A percentile compares a stretch with the other conserved stretches of the same genome.
These are phyloP conservation scores for Pleuronectes platessa DNA, from an alignment of 2,113 vertebrate genomes.

Conservation along the genomic window DNA sequence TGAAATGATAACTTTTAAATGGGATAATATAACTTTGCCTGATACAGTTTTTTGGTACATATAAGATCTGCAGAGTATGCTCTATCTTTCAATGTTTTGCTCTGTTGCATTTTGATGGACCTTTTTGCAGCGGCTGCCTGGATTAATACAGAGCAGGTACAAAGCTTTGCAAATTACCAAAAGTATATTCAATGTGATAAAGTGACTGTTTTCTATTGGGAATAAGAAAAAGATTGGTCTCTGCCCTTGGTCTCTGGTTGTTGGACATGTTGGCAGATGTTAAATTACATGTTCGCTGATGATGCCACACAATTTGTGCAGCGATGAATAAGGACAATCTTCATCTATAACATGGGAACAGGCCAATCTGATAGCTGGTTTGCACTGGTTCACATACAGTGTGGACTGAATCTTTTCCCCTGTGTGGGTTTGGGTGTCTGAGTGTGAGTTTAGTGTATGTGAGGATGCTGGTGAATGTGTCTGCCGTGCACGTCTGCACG, in stretches of 20 bases:
- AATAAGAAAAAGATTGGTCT: neutral
- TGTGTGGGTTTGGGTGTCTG: neutral
- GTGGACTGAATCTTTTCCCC: neutral
- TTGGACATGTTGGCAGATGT: too few relatives aligned
- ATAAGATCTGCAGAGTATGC: neutral
- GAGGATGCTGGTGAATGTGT: neutral
- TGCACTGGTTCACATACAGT: neutral
- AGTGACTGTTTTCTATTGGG: neutral
- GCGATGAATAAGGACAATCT: too few relatives aligned
- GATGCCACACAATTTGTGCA: too few relatives aligned
- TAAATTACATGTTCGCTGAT: too few relatives aligned
- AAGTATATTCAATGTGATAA: neutral
- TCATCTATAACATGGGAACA: too few relatives aligned
- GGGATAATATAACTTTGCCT: too few relatives aligned
- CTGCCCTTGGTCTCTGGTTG: neutral
- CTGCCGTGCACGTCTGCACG: conserved; percentile 3
- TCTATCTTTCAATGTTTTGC: too few relatives aligned
- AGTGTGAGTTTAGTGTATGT: conserved; percentile 1
- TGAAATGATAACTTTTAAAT: too few relatives aligned
- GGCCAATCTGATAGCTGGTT: neutral
- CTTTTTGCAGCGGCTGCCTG: too few relatives aligned
- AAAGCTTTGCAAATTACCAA: too few relatives aligned
- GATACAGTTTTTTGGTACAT: too few relatives aligned
- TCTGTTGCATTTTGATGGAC: neutral
- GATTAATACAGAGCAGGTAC: too few relatives aligned